Evolutionary conservation across 2,888 invertebrate species (phyloP), one percentile per base, ranked within the genome.

Genomic region (Eupithecia exiguata): DNA sequence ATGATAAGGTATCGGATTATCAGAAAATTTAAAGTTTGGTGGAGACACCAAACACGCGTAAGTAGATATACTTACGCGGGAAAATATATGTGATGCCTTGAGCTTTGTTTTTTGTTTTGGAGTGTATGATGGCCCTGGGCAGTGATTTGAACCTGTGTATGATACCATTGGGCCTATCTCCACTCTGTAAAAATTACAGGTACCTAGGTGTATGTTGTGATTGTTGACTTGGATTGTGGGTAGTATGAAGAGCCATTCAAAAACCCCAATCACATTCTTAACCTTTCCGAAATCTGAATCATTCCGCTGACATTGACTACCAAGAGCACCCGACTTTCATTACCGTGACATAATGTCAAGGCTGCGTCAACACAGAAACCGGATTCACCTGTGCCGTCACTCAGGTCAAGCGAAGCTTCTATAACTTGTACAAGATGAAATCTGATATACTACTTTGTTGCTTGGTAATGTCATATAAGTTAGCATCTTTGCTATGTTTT

Each of bases 301-400:
- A 67, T 68, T 30, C 43, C n/a, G 46, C 35, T 62, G 75, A 75
- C 70, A 72, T 75, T 75, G 75, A 69, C 40, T 63, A 68, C 69
- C 53, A 71, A 76, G 66, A 66, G 66, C 14, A 46, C 66, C 68
- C 49, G 53, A 69, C 81, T 78, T 81, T 81, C 80, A 80, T 81
- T 81, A 76, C 77, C 77, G 68, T 74, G 68, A 72, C 74, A 74
- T 73, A 73, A 77, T 79, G 81, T 80, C 80, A 81, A 81, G 81
- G 81, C 74, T 74, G 69, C 68, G 76, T 74, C 74, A 76, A 70
- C 58, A 70, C 58, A 77, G 35, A 75, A 76, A 80, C 80, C 80
- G 80, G 80, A 77, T 78, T 71, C 74, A 58, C 21, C n/a, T 58
- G 53, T 36, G 53, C 63, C 58, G 49, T 73, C 40, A 72, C 66